Evolutionary conservation across 2,113 vertebrate species (phyloP), one percentile per base, ranked within the genome.

Genomic region (Cyphomyrus plagiostoma): DNA sequence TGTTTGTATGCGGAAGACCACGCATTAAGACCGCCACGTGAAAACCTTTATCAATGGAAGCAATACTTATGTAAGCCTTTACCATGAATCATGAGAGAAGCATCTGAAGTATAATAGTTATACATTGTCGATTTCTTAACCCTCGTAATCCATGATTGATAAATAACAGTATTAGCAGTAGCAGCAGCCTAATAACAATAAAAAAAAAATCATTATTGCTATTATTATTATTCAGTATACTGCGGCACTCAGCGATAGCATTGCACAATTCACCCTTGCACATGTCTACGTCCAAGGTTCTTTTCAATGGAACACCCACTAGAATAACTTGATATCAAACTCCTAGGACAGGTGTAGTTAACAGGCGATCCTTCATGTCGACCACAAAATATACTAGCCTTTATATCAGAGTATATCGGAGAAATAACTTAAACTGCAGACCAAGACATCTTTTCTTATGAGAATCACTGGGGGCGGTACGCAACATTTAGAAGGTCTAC

Each of bases 331-430:
- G 93, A 92, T 92, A 91, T 93, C 92, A 92, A 94, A 95, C 94
- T 94, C 94, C 90, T 93, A 92, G 92, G 93, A 95, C 97, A 98
- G 97, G 97, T 98, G 85, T 87, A 84, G 97, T 97, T 96, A 92
- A 93, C 94, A 95, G 93, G 95, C 82, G 45, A 84, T 48, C 82
- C 95, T 94, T 93, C 95, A 7, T 42, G 11, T 30, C 92, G 92
- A 91, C 92, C 94, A 93, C 66, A 93, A 95, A 83, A 84, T 94
- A 84, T 94, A 93, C 92, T 93, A 93, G 94, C 92, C 92, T 94
- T 93, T 94, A 95, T 94, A 94, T 93, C 94, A 94, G 92, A 93
- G 93, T 94, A 95, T 94, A 94, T 93, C 94, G 94, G 92, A 93
- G 93, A 94, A 95, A 95, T 95, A 95, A 94, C 94, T 94, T 94